Evolutionary conservation across 2,888 invertebrate genomes (phyloP), one percentile per base, ranked within the genome.

Genomic region (Drosophila buzzatii): DNA sequence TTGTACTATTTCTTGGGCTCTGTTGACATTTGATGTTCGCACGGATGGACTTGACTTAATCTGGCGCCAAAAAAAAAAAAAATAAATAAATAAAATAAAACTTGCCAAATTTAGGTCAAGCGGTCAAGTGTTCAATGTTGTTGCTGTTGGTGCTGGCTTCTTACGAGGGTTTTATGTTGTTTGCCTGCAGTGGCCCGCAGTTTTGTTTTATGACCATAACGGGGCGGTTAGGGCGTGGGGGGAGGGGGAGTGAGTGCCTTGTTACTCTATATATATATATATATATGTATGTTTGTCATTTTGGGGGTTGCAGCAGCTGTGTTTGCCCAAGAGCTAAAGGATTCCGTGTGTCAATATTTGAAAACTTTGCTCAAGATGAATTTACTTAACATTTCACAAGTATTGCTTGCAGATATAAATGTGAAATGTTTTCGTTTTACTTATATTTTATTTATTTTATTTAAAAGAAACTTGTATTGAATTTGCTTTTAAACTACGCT

Each of bases 101-200:
- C 60, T 67, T 78, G 78, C 45, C 73, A 82, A 85, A 85, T 85
- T 85, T 83, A 62, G 85, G 83, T 85, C 84, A 85, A 76, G 85
- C 85, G 85, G 84, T 85, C 84, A 85, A 85, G 76, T 83, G 79
- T 70, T 85, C 84, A 74, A 81, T 76, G 76, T 70, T 60, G 66
- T 65, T 66, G 51, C 27, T 47, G 56, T 18, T 42, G 57, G 31
- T 49, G 31, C 8, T 51, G 53, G 59, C 51, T 37, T 44, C 55
- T 67, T 74, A 64, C 52, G 60, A 71, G 73, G 76, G 71, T 76
- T 81, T 81, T 81, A 72, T 72, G 64, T 60, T 72, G 65, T 72
- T 73, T 74, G 82, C 70, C 81, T 68, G 82, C 76, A 79, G 76
- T 73, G 67, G 64, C 44, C 62, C 63, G 65, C 73, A 70, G 60